Base-by-base conservation (phyloP, 2,888 invertebrate species). In the Drosophila peninsularis region DNA sequence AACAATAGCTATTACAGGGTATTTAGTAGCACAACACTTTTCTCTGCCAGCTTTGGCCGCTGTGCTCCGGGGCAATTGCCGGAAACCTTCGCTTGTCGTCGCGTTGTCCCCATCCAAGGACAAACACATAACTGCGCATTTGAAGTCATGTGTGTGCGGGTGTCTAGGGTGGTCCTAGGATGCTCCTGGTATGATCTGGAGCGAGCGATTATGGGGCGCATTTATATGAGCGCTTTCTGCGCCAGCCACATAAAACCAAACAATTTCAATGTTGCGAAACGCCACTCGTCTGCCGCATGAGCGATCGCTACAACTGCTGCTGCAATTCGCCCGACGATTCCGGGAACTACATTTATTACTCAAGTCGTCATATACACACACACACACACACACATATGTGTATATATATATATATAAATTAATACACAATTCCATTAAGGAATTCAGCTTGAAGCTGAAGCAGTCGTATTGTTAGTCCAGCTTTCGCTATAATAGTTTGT, bases 221-320 rank as follows among this genome's bases (percentile, higher is more conserved):
- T 56, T 24, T 58, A 27, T 39, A 34, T 55, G 53, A 39, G 49
- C 27, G 30, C 37, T 61, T 44, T 57, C 62, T 56, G 42, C 41
- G 62, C 41, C 45, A 61, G 78, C 44, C 65, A 63, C 68, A 77
- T 60, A 41, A 53, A 42, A 36, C 2, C 5, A 41, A 67, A 27
- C 45, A 45, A 54, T 66, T 68, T 54, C 63, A 71, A 55, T 67
- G 70, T 47, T 68, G 71, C 76, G 17, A 70, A 41, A 14, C 30
- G 52, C 56, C 32, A 19, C 34, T 44, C 37, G 37, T 42, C 62
- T 65, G 71, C 57, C 65, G 61, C 57, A 79, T 60, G 69, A 86
- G 60, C 71, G 82, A 75, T 88, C 71, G 55, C 67, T 73, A 79
- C 78, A 82, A 85, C 75, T 88, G 88, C 71, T 54, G 68, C 4